Conservation (phyloP, 2,113 vertebrate species). For the human (Homo sapiens) region GRCh38 chr12:80311001-80311500, state of each 20-base stretch:
- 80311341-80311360: background rate
- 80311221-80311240: background rate
- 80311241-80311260: background rate
- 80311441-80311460: too few relatives aligned
- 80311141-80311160: constrained; percentile 12
- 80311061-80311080: background rate
- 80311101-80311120: constrained; percentile 15
- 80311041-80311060: background rate
- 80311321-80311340: background rate
- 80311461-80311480: too few relatives aligned
- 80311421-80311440: background rate
- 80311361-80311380: background rate
- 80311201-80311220: background rate
- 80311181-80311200: background rate
- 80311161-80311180: constrained; percentile 3
- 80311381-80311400: background rate
- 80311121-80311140: background rate
- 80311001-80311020: background rate
- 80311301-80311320: background rate
- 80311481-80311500: too few relatives aligned
- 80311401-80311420: background rate
- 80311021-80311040: background rate
- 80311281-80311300: background rate
- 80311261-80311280: background rate
- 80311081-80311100: background rate